phyloP scores from a whole-genome alignment of 2,113 vertebrate genomes.

The Amblyopsis rosae region DNA sequence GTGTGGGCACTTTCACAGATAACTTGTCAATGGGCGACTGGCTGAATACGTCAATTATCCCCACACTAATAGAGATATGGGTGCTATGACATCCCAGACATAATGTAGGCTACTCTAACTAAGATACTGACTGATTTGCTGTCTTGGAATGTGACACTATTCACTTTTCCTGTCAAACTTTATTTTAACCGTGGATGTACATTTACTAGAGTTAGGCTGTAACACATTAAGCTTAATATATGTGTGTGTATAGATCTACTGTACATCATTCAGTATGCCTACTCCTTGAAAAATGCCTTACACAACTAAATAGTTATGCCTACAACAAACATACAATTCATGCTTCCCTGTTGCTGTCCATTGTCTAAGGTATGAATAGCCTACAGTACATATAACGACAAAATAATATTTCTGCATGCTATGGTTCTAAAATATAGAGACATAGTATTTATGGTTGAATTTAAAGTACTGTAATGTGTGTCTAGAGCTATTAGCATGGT shows the following conservation, averaged over 20 bases:
- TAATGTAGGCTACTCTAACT: conserved; percentile 17
- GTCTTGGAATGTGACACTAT: conserved; percentile 38
- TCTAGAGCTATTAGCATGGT: no score
- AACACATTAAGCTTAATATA: no score
- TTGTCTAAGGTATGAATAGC: background rate
- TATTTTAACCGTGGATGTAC: conserved; percentile 30
- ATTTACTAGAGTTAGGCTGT: no score
- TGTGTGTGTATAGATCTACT: no score
- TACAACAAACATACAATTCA: background rate
- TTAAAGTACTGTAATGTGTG: no score
- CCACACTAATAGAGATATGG: conserved; percentile 32
- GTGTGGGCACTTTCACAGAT: conserved; percentile 4
- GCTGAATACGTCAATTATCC: conserved; percentile 8
- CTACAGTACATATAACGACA: no score
- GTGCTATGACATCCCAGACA: conserved; percentile 44
- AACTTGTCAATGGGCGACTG: background rate
- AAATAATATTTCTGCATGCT: no score
- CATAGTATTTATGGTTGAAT: no score
- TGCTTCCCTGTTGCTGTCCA: background rate
- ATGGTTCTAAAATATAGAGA: no score
- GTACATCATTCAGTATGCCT: no score
- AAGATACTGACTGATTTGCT: conserved; percentile 55
- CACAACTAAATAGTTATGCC: conserved; percentile 1
- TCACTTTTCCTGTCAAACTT: conserved; percentile 53
- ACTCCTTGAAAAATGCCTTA: no score